Conservation (phyloP, 1,140 invertebrate genomes). For the Euwallacea similis region DNA sequence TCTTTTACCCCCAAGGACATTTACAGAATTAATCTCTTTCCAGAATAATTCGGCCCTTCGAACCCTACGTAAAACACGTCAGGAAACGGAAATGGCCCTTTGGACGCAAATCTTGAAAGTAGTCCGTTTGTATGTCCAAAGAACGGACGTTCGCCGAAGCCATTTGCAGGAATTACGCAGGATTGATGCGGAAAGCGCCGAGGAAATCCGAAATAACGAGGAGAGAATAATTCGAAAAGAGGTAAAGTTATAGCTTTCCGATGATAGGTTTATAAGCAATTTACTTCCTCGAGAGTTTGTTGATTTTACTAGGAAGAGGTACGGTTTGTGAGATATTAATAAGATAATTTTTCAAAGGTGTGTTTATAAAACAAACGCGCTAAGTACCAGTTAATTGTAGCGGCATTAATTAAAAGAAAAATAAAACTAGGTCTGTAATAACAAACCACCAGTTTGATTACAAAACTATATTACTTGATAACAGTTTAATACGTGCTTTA, state of each 20-base stretch:
- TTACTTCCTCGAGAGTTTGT: no score
- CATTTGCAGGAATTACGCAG: conserved; percentile 48
- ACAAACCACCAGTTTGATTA: no score
- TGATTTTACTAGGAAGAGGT: no score
- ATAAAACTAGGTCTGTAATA: no score
- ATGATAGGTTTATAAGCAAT: no score
- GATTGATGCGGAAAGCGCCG: conserved; percentile 46
- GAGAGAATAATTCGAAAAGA: conserved; percentile 42
- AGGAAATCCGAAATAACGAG: conserved; percentile 44
- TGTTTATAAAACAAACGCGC: no score
- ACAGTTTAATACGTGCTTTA: background rate
- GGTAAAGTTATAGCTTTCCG: conserved; percentile 32
- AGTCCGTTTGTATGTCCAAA: conserved; percentile 41
- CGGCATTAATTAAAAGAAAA: no score
- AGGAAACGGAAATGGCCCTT: conserved; percentile 38
- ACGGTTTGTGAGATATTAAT: no score
- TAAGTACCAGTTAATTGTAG: no score
- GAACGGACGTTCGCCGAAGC: conserved; percentile 45
- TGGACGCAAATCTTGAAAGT: conserved; percentile 46
- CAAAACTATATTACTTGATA: background rate
- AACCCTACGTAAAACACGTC: conserved; percentile 36
- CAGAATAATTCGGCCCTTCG: background rate
- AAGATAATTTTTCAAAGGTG: no score
- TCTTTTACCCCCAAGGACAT: no score
- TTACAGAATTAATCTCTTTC: background rate